A percentile compares a stretch with the other conserved stretches of the same genome.
Conservation (phyloP, 2,888 invertebrate species). For the Pelosia muscerda region DNA sequence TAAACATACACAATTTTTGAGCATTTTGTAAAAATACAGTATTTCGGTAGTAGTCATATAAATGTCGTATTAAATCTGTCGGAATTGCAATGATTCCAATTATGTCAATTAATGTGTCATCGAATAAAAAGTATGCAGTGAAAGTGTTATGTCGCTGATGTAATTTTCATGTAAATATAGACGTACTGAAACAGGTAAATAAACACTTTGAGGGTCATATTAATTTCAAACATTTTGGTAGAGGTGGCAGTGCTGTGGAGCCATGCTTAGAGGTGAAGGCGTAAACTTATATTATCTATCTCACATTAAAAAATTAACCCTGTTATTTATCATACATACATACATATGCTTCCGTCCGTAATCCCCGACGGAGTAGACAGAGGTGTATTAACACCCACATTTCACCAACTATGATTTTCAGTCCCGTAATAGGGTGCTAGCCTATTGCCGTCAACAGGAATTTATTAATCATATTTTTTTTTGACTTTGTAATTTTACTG, state of each 20-base stretch:
- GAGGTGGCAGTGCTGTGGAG: not conserved
- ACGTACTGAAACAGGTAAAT: slow-evolving; percentile 11
- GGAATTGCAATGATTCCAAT: slow-evolving; percentile 14
- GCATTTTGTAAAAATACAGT: not conserved
- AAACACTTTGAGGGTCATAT: not conserved
- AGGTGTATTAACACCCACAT: no score
- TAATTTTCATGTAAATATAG: slow-evolving; percentile 12
- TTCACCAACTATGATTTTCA: no score
- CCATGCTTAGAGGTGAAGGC: not conserved
- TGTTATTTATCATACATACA: no score
- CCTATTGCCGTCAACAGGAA: no score
- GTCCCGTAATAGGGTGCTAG: no score
- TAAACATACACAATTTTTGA: not conserved
- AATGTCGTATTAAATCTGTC: slow-evolving; percentile 18
- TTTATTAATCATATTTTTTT: no score
- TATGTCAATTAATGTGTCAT: slow-evolving; percentile 8
- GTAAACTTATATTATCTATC: not conserved
- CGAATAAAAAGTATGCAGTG: slow-evolving; percentile 6
- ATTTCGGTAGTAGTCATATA: slow-evolving; percentile 11
- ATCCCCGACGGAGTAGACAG: no score
- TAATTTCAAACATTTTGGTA: not conserved
- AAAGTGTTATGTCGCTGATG: slow-evolving; percentile 14
- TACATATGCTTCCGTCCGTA: no score
- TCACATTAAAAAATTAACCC: not conserved
- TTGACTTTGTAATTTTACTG: no score